Percentiles rank a stretch among this genome's conserved stretches.
Evolutionary conservation across 1,140 invertebrate species (phyloP).

Genomic region (Phymorhynchus buccinoides): DNA sequence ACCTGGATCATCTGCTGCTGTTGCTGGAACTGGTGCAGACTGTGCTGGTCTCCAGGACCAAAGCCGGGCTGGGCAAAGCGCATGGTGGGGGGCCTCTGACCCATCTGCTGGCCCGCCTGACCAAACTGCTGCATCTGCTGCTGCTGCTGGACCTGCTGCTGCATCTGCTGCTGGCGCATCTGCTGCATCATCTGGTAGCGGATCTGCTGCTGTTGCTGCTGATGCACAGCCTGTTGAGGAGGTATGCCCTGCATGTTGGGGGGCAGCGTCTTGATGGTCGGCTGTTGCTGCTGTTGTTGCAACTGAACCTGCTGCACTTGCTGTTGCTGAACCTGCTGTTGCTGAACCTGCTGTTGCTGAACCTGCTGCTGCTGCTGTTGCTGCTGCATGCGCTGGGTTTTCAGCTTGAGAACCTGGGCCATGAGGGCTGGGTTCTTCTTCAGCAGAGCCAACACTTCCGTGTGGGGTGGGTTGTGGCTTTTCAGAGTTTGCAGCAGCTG

Average conservation of each 20-base stretch:
- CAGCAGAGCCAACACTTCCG: conserved; percentile 93
- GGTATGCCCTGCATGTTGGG: conserved; percentile 50
- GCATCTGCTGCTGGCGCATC: conserved; percentile 47
- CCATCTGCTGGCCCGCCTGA: conserved; percentile 63
- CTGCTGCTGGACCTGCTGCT: conserved; percentile 51
- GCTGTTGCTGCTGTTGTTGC: conserved; percentile 69
- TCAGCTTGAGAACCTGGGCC: conserved; percentile 96
- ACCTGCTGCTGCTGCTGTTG: conserved; percentile 70
- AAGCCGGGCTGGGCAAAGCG: conserved; percentile 62
- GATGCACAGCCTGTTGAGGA: conserved; percentile 49
- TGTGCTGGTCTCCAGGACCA: conserved; percentile 54
- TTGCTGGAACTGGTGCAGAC: conserved; percentile 62
- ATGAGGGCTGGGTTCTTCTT: conserved; percentile 96
- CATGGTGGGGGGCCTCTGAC: conserved; percentile 66
- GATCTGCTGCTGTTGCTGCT: conserved; percentile 70
- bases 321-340: conserved; percentile 71
- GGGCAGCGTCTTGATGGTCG: conserved; percentile 62
- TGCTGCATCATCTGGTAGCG: conserved; percentile 60
- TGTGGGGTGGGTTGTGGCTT: conserved; percentile 90
- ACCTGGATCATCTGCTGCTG: conserved; percentile 67
- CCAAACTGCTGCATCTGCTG: conserved; percentile 72
- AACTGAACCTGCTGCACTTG: conserved; percentile 72
- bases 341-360: conserved; percentile 71
- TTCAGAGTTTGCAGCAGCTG: conserved; percentile 91
- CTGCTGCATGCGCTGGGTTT: conserved; percentile 73